Percentiles rank a stretch among this genome's conserved stretches.
These are phyloP conservation scores for Sebastes baramenuke DNA, from an alignment of 2,797 vertebrate species.

Conservation along the genomic window DNA sequence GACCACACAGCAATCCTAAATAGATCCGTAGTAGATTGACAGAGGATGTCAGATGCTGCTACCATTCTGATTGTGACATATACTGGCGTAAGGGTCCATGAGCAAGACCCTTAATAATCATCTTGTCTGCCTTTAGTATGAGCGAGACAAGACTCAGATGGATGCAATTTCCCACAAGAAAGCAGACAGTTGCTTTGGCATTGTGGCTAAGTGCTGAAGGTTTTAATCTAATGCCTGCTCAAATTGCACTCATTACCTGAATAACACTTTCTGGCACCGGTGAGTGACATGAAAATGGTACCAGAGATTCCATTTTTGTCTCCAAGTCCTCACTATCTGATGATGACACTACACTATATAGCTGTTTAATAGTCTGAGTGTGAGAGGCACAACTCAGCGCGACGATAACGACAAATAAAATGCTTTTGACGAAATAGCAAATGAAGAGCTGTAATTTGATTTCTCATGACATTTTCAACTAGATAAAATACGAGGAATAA, in stretches of 20 bases:
- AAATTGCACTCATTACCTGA: constrained; percentile 57
- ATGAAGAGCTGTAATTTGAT: constrained; percentile 20
- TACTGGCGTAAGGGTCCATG: not conserved
- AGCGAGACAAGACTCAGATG: constrained; percentile 12
- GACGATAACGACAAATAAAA: constrained; percentile 54
- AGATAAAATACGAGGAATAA: constrained; percentile 25
- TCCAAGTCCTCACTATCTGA: constrained; percentile 45
- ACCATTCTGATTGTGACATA: not conserved
- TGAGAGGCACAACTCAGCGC: constrained; percentile 21
- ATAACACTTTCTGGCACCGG: constrained; percentile 41
- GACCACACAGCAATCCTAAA: not conserved
- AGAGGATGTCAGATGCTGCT: constrained; percentile 1
- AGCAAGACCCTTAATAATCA: not conserved
- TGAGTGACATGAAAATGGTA: constrained; percentile 53
- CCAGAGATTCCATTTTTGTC: constrained; percentile 41
- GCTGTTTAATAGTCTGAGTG: constrained; percentile 53
- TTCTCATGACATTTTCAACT: constrained; percentile 28
- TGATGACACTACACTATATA: constrained; percentile 37
- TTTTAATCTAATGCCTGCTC: constrained; percentile 49
- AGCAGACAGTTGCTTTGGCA: constrained; percentile 6
- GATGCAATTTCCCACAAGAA: constrained; percentile 23
- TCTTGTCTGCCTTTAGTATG: not conserved
- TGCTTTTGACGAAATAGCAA: constrained; percentile 51
- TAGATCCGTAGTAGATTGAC: not conserved
- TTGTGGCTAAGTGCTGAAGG: constrained; percentile 22